These are phyloP conservation scores for Hippasteria phrygiana DNA, from an alignment of 53 echinoderm and acorn worm species.

Conservation along the genomic window DNA sequence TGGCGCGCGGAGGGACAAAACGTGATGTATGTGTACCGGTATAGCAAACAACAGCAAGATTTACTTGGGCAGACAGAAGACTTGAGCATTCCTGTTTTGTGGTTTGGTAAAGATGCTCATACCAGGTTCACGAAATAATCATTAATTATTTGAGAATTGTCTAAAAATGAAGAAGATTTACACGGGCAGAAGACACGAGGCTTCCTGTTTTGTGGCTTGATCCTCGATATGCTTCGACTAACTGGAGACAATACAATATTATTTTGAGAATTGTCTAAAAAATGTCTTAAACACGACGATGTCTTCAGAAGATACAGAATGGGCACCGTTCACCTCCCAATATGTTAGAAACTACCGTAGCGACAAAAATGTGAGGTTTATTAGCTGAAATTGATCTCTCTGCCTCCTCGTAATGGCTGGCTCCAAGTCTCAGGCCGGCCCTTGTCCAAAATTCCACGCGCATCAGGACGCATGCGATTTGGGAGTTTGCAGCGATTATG, in stretches of 20 bases:
- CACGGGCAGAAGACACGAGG: too few relatives aligned
- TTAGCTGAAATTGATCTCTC: neutral
- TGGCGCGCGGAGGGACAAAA: neutral
- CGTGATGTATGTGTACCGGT: slow-evolving; percentile 11
- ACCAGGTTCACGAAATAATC: neutral
- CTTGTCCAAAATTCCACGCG: slow-evolving; percentile 1
- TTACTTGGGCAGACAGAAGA: neutral
- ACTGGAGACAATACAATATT: neutral
- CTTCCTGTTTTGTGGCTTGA: neutral
- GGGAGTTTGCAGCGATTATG: slow-evolving; percentile 7
- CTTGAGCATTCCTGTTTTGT: neutral
- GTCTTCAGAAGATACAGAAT: too few relatives aligned
- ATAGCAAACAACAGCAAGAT: too few relatives aligned
- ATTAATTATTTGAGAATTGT: neutral
- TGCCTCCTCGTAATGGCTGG: neutral
- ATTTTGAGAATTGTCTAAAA: neutral
- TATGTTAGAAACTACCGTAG: too few relatives aligned
- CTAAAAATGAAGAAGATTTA: too few relatives aligned
- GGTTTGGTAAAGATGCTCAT: neutral
- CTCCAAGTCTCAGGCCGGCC: neutral
- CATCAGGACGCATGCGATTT: neutral
- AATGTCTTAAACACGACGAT: neutral
- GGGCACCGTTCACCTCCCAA: too few relatives aligned
- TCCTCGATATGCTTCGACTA: neutral
- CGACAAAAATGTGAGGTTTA: too few relatives aligned